Percentiles rank a stretch among this genome's conserved stretches.
These are phyloP conservation scores for Antechinus stuartii DNA, from an alignment of 2,113 vertebrate species.

Conservation along the genomic window DNA sequence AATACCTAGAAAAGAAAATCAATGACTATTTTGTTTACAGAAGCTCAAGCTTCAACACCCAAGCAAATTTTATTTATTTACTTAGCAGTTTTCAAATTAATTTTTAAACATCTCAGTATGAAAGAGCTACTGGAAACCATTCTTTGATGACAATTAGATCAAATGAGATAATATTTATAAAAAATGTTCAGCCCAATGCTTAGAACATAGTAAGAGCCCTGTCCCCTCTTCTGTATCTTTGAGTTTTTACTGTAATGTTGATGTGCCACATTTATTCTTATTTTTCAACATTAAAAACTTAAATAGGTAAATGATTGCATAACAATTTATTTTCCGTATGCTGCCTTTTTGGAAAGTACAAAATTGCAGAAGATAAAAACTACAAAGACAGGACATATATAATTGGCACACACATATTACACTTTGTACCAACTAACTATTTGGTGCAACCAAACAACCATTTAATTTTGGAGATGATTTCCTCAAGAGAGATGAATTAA, in stretches of 20 bases:
- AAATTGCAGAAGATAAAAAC: background rate
- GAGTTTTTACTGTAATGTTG: background rate
- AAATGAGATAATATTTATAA: background rate
- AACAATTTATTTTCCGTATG: background rate
- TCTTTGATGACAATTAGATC: background rate
- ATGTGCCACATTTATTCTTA: background rate
- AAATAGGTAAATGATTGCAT: background rate
- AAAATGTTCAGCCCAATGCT: background rate
- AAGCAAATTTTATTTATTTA: constrained; percentile 6
- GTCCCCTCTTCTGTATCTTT: background rate
- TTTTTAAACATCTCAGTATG: background rate
- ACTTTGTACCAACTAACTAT: background rate
- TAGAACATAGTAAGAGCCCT: background rate
- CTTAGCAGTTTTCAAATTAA: constrained; percentile 25
- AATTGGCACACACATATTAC: background rate
- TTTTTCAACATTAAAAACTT: background rate
- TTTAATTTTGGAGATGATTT: background rate
- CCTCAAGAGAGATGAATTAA: background rate
- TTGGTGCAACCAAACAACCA: background rate
- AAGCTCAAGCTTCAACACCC: background rate
- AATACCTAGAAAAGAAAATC: constrained; percentile 86
- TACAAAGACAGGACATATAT: background rate
- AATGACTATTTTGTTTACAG: constrained; percentile 64
- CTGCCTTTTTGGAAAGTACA: background rate
- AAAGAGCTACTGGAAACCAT: background rate